Conservation (phyloP, 2,113 vertebrate genomes). For the Mola mola region DNA sequence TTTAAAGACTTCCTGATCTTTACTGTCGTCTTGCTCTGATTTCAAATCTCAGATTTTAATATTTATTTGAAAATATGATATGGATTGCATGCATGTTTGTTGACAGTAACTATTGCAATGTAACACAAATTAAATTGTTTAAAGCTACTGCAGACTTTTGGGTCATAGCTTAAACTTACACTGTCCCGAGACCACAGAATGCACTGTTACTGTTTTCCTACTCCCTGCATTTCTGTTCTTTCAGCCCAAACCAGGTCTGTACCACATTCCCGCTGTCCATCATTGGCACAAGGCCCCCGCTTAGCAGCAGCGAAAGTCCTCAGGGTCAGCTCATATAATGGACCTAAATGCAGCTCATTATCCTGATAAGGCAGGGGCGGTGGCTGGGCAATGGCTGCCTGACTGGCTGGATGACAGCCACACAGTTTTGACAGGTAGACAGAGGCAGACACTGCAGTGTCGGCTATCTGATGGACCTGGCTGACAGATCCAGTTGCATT, state of each 20-base stretch:
- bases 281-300: constrained; percentile 70
- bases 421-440: constrained; percentile 70
- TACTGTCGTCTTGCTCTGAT: neutral
- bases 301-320: constrained; percentile 78
- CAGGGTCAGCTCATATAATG: constrained; percentile 76
- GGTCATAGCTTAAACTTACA: neutral
- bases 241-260: constrained; percentile 20
- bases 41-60: neutral
- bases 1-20: neutral
- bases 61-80: too few relatives aligned
- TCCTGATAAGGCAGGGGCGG: constrained; percentile 77
- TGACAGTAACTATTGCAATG: too few relatives aligned
- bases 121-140: too few relatives aligned
- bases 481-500: constrained; percentile 74
- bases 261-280: constrained; percentile 76
- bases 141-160: neutral
- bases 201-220: constrained; percentile 23
- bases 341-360: constrained; percentile 78
- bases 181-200: constrained; percentile 3
- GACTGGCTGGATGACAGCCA: constrained; percentile 75
- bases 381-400: constrained; percentile 63
- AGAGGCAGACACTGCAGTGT: constrained; percentile 52
- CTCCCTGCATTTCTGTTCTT: constrained; percentile 28
- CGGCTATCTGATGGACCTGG: constrained; percentile 72
- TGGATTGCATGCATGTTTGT: neutral